Evolutionary conservation across 2,888 invertebrate genomes (phyloP).

Genomic region (Mylabris sibirica): DNA sequence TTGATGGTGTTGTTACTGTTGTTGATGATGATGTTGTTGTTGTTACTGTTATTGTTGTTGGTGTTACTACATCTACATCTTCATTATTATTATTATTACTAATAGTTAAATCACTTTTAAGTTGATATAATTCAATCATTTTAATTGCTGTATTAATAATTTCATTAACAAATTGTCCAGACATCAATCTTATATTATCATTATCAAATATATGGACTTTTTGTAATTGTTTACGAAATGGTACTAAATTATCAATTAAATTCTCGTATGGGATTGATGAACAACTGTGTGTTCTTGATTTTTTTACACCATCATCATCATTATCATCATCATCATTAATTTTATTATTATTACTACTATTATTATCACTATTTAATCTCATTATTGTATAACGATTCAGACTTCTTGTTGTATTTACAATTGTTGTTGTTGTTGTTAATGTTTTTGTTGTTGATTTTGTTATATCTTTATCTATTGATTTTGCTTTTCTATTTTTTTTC

Average conservation of each 20-base stretch:
- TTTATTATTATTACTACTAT: conserved; percentile 43
- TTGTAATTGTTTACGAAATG: conserved; percentile 59
- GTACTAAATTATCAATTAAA: conserved; percentile 59
- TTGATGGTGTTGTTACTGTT: conserved; percentile 51
- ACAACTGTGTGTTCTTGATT: conserved; percentile 59
- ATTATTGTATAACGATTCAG: conserved; percentile 47
- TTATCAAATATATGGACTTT: conserved; percentile 56
- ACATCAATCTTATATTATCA: conserved; percentile 24
- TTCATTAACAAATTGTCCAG: conserved; percentile 13
- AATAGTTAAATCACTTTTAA: background rate
- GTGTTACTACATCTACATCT: conserved; percentile 10
- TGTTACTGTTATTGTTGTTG: conserved; percentile 17
- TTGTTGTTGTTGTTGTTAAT: conserved; percentile 49
- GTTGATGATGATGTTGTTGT: conserved; percentile 41
- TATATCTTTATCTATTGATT: conserved; percentile 44
- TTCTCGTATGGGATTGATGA: conserved; percentile 60
- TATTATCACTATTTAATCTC: conserved; percentile 39
- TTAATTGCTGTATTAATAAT: background rate
- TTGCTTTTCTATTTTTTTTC: conserved; percentile 30
- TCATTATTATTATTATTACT: background rate
- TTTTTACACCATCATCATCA: conserved; percentile 43
- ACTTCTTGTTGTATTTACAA: conserved; percentile 54
- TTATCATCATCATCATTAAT: conserved; percentile 46
- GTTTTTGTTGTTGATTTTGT: conserved; percentile 48
- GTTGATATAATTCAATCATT: background rate